These are phyloP conservation scores for Alces alces DNA, from an alignment of 2,113 vertebrate genomes.

Conservation along the genomic window DNA sequence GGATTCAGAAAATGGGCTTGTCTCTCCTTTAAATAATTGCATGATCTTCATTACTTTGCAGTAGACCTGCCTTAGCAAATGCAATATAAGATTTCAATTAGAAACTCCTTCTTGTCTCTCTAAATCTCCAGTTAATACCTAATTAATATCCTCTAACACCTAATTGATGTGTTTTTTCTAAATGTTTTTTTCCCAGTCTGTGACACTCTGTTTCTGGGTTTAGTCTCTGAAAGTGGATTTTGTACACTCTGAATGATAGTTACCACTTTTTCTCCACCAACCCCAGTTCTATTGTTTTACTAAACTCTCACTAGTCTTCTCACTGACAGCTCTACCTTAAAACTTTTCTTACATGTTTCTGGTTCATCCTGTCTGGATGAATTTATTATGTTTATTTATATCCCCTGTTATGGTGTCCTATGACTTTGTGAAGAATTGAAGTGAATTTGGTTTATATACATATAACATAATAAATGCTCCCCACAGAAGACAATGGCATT, in stretches of 20 bases:
- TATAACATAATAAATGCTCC: neutral
- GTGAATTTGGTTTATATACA: neutral
- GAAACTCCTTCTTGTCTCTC: neutral
- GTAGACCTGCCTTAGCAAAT: neutral
- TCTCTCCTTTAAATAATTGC: neutral
- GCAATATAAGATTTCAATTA: neutral
- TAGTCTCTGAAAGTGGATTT: neutral
- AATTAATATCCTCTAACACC: neutral
- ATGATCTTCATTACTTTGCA: neutral
- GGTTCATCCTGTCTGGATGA: neutral
- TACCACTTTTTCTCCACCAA: neutral
- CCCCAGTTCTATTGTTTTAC: neutral
- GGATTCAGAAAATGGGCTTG: neutral
- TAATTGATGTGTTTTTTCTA: neutral
- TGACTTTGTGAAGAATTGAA: neutral
- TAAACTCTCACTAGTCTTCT: neutral
- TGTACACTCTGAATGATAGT: neutral
- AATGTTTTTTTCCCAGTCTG: neutral
- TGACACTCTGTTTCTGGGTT: neutral
- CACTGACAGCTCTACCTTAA: neutral
- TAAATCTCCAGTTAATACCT: neutral
- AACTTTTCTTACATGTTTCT: neutral
- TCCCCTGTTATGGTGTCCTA: neutral
- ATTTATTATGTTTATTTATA: neutral
- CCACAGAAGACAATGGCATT: neutral